Evolutionary conservation across 2,113 vertebrate species (phyloP), one percentile per base, ranked within the genome.

Genomic region (Hipposideros armiger): DNA sequence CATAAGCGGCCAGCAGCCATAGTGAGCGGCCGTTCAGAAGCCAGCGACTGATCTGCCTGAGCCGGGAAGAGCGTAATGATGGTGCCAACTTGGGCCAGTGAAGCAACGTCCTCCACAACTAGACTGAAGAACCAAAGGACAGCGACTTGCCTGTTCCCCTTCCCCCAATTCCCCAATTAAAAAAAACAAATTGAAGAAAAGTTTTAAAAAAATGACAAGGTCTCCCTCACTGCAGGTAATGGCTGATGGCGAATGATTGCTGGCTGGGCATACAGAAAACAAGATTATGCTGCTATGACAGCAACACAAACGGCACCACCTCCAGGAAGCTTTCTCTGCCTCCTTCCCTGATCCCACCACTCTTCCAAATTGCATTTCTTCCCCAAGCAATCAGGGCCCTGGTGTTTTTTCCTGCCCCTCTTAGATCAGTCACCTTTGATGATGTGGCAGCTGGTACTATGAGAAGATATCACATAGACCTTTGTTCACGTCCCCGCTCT

Each of bases 261-360:
- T 92, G 84, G 52, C 64, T 74, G 17, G 36, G 9, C 14, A 95
- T n/a, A 85, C 14, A 94, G 73, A 94, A 78, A 87, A 78, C 52
- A 87, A 90, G 73, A 83, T 70, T 50, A 54, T 64, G 73, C 17
- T 94, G 69, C 64, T 62, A 90, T n/a, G 87, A 86, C 42, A 36
- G 90, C 88, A 45, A 92, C 88, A 95, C 36, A 92, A 67, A 96
- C 32, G 76, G 73, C n/a, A 42, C 66, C 56, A 70, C 54, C 54
- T 95, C 64, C 81, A 67, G 70, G 84, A 94, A 87, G 24, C 32
- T 76, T 94, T 76, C 42, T 32, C 45, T 42, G 6, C 42, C 50
- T 93, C n/a, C 54, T 93, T 73, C 54, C 56, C 17, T 84, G 81
- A 77, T 56, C 10, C 78, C 47, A 67, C 26, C 20, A 28, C 16